phyloP scores from a whole-genome alignment of 2,797 vertebrate species.

The Peromyscus eremicus region DNA sequence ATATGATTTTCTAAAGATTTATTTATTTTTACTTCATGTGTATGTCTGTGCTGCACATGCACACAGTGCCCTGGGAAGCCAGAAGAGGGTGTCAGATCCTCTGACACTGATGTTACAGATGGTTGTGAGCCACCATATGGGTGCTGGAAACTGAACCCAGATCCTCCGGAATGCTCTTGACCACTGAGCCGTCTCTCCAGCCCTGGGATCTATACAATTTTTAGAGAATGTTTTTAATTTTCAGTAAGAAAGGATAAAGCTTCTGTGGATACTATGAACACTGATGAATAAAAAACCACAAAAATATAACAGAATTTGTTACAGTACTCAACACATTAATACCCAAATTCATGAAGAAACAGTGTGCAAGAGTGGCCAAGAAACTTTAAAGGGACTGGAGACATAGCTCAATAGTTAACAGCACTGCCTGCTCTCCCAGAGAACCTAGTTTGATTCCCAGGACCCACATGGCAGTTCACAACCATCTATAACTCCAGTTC shows the following conservation, averaged over 20 bases:
- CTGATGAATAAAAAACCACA: not conserved
- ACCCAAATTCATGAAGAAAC: not conserved
- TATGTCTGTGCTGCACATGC: not conserved
- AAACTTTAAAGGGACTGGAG: not conserved
- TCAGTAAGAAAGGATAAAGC: not conserved
- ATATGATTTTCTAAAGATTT: not conserved
- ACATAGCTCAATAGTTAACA: not conserved
- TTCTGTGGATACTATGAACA: constrained; percentile 4
- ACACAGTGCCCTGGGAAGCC: too few relatives aligned
- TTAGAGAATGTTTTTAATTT: not conserved
- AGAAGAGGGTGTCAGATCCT: too few relatives aligned
- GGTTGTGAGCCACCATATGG: not conserved
- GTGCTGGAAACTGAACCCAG: not conserved
- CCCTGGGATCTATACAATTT: not conserved
- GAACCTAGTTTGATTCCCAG: not conserved
- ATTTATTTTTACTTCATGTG: not conserved
- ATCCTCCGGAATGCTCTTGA: not conserved
- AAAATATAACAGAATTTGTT: constrained; percentile 8
- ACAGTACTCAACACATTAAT: not conserved
- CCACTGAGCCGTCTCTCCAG: not conserved
- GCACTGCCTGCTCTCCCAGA: not conserved
- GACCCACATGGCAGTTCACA: not conserved
- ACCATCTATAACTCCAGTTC: not conserved
- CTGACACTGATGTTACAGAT: not conserved
- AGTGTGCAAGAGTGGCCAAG: not conserved